phyloP scores from a whole-genome alignment of 2,797 vertebrate genomes.

The Notamacropus eugenii region DNA sequence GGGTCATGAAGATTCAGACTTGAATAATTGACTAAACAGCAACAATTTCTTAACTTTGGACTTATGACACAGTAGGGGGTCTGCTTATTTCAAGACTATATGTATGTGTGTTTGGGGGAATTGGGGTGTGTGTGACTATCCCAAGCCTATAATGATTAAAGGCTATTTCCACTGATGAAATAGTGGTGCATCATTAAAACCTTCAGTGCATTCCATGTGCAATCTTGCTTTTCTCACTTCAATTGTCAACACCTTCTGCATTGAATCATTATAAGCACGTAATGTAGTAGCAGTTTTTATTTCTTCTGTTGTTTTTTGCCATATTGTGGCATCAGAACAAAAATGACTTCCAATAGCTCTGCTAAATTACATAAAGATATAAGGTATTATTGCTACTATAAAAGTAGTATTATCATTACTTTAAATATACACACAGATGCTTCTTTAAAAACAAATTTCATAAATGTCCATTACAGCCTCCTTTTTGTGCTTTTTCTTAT shows the following conservation, averaged over 20 bases:
- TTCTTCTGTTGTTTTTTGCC: background rate
- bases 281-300: background rate
- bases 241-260: background rate
- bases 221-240: background rate
- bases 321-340: background rate
- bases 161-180: background rate
- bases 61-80: too few relatives aligned
- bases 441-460: background rate
- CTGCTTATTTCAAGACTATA: too few relatives aligned
- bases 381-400: background rate
- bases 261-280: background rate
- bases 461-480: background rate
- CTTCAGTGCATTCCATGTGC: background rate
- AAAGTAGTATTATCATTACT: background rate
- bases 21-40: constrained; percentile 7
- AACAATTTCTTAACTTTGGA: background rate
- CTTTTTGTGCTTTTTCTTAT: background rate
- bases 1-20: background rate
- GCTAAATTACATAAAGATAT: background rate
- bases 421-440: background rate
- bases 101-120: too few relatives aligned
- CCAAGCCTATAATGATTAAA: background rate
- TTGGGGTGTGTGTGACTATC: too few relatives aligned
- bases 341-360: background rate
- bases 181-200: background rate